Percentiles rank a stretch among this genome's conserved stretches.
Evolutionary conservation across 2,888 invertebrate species (phyloP).

Genomic region (Eledona agricola): DNA sequence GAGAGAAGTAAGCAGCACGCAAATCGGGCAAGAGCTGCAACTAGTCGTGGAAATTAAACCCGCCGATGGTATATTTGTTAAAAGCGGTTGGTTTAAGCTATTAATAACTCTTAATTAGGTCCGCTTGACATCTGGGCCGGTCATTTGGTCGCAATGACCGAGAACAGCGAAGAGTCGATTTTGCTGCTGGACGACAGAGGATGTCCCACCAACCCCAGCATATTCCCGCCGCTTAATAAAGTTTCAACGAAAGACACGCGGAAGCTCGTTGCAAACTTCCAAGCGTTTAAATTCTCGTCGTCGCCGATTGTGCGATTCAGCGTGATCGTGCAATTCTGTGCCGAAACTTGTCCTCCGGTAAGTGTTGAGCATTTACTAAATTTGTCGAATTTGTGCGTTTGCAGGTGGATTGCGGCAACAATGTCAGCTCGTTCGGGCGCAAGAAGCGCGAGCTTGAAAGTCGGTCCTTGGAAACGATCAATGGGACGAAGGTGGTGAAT

Average conservation of each 20-base stretch:
- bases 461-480: slow-evolving; percentile 44
- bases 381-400: slow-evolving; percentile 21
- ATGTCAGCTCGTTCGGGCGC: slow-evolving; percentile 56
- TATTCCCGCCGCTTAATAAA: slow-evolving; percentile 65
- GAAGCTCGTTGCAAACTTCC: slow-evolving; percentile 71
- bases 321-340: slow-evolving; percentile 83
- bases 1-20: slow-evolving; percentile 70
- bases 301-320: slow-evolving; percentile 85
- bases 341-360: slow-evolving; percentile 73
- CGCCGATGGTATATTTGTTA: slow-evolving; percentile 9
- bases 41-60: slow-evolving; percentile 67
- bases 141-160: slow-evolving; percentile 82
- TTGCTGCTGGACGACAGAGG: slow-evolving; percentile 79
- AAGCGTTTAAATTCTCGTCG: slow-evolving; percentile 87
- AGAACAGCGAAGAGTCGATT: slow-evolving; percentile 76
- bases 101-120: slow-evolving; percentile 2
- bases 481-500: slow-evolving; percentile 47
- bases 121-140: slow-evolving; percentile 75
- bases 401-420: slow-evolving; percentile 61
- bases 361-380: slow-evolving; percentile 45
- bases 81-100: not conserved
- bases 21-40: slow-evolving; percentile 73
- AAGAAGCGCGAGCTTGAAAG: slow-evolving; percentile 50
- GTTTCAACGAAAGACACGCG: slow-evolving; percentile 53
- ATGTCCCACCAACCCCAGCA: slow-evolving; percentile 77